These are phyloP conservation scores for Lophius americanus DNA, from an alignment of 2,797 vertebrate species.

Conservation along the genomic window DNA sequence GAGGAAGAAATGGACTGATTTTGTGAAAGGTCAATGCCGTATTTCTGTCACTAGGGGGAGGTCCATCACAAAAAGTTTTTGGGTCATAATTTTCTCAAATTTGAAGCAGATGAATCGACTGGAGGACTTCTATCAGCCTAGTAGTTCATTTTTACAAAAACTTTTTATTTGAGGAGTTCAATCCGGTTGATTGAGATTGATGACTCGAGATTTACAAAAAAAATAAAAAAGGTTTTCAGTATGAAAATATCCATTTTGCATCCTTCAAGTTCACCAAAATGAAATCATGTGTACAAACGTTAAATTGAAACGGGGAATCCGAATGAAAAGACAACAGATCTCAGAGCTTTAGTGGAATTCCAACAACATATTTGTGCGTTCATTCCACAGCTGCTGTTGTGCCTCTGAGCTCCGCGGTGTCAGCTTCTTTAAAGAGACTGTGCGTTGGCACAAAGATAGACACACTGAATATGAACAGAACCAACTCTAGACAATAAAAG, in stretches of 20 bases:
- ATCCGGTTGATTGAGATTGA: too few species aligned
- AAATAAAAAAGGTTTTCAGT: not conserved
- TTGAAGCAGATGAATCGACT: too few species aligned
- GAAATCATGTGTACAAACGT: not conserved
- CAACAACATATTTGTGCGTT: conserved; percentile 36
- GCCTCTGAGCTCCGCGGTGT: conserved; percentile 47
- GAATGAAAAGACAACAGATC: conserved; percentile 15
- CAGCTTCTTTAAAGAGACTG: conserved; percentile 50
- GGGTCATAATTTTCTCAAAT: too few species aligned
- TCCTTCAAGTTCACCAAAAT: conserved; percentile 3
- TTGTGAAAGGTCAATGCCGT: too few species aligned
- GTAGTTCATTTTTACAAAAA: too few species aligned
- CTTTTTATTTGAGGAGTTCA: too few species aligned
- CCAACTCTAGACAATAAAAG: conserved; percentile 70
- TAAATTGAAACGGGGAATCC: conserved; percentile 1
- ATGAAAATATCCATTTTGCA: conserved; percentile 1
- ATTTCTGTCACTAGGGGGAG: too few species aligned
- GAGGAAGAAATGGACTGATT: too few species aligned
- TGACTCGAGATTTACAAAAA: too few species aligned
- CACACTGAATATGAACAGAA: conserved; percentile 66
- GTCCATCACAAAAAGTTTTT: too few species aligned
- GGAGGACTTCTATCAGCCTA: too few species aligned
- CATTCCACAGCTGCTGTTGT: conserved; percentile 51
- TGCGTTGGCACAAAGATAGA: conserved; percentile 63
- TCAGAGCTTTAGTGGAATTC: conserved; percentile 36